These are phyloP conservation scores for Gallinago jamesoni DNA, from an alignment of 2,113 vertebrate species.

Conservation along the genomic window DNA sequence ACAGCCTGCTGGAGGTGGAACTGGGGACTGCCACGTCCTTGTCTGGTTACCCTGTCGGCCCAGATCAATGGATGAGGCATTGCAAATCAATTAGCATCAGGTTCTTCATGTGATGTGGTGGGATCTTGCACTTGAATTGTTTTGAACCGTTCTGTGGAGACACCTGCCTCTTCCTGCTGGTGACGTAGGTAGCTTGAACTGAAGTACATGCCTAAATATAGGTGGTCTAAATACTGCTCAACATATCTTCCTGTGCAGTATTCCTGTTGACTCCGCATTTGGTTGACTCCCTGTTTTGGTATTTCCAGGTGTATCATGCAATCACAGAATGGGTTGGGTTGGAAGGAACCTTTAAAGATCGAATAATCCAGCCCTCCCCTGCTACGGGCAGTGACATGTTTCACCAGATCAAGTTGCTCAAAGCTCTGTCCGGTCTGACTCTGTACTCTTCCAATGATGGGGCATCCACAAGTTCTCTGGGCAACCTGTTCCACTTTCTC, in stretches of 20 bases:
- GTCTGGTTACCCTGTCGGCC: neutral
- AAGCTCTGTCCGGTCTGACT: neutral
- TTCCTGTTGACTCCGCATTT: neutral
- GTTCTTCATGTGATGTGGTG: neutral
- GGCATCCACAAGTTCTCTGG: neutral
- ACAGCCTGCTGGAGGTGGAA: neutral
- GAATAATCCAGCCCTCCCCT: neutral
- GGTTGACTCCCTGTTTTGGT: neutral
- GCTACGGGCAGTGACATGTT: rapidly evolving
- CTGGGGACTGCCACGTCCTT: neutral
- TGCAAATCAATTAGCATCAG: neutral
- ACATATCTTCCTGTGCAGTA: neutral
- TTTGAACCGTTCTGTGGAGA: neutral
- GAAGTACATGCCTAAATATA: neutral
- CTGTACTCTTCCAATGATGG: neutral
- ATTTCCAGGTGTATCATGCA: neutral
- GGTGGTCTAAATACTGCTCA: neutral
- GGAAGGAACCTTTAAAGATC: neutral
- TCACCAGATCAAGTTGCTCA: neutral
- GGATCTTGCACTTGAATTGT: neutral
- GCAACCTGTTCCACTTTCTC: neutral
- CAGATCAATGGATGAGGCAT: rapidly evolving
- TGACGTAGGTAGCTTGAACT: neutral
- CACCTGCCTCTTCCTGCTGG: neutral
- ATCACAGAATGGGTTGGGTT: neutral